Evolutionary conservation across 2,797 vertebrate genomes (phyloP).

Genomic region (Sciurus vulgaris): DNA sequence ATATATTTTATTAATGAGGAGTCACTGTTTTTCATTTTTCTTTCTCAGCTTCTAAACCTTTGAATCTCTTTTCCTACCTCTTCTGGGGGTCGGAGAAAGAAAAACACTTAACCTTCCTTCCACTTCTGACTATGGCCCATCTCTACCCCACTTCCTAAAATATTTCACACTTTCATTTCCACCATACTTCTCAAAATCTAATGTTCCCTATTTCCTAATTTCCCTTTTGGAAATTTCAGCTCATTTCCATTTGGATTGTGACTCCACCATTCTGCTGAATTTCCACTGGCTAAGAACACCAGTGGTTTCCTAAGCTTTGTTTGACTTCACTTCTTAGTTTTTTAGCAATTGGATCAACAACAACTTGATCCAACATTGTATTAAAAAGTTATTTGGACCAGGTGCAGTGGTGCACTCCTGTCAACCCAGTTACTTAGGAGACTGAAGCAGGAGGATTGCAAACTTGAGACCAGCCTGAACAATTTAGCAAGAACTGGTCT

Average conservation of each 20-base stretch:
- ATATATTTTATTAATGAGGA: background rate
- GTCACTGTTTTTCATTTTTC: background rate
- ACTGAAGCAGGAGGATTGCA: background rate
- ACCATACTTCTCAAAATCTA: background rate
- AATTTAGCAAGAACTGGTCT: background rate
- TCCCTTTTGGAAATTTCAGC: background rate
- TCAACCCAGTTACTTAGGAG: background rate
- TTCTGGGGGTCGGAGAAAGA: no score
- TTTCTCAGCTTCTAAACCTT: slow-evolving; percentile 16
- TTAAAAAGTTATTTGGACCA: slow-evolving; percentile 1
- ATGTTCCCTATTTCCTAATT: background rate
- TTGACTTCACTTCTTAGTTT: background rate
- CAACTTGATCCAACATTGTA: background rate
- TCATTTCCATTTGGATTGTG: background rate
- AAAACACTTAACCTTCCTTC: background rate
- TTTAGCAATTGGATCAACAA: background rate
- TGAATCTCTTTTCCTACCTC: background rate
- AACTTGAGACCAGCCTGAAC: background rate
- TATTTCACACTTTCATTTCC: background rate
- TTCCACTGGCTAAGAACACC: background rate
- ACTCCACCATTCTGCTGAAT: background rate
- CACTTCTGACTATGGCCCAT: background rate
- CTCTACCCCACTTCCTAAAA: background rate
- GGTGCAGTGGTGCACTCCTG: background rate
- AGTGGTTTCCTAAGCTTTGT: background rate